Evolutionary conservation across 2,888 invertebrate genomes (phyloP), one percentile per base, ranked within the genome.

Genomic region (Drosophila siamana): DNA sequence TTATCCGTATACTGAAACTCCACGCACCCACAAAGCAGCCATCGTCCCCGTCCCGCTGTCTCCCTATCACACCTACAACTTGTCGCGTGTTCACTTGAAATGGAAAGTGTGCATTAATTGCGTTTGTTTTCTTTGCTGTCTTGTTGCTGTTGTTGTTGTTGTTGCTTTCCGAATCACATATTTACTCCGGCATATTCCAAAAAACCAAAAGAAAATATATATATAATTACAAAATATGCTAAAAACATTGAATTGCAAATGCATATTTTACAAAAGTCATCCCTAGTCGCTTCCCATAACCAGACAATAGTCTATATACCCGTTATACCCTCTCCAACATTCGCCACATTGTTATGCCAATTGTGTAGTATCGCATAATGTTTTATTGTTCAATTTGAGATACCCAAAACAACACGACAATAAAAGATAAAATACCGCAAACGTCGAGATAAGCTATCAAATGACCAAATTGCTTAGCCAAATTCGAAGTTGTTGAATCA

Each of bases 61-160:
- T 7, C 15, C 56, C n/a, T 43, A 24, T 24, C 30, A 50, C 40
- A 62, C 62, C 41, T 52, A 51, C 43, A 36, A 47, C 38, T 60
- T 87, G 85, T 82, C 86, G 86, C 86, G 80, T 87, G 81, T 54
- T 54, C 76, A 61, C 52, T 68, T 46, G 64, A 79, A 82, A 88
- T 83, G 83, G 86, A 88, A 82, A 88, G 82, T 82, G 51, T 67
- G 77, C 69, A 83, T 76, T 80, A 86, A 82, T 86, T 86, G 86
- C 66, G 54, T 76, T 82, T 85, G 66, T 76, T 82, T 81, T 66
- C 68, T 41, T 81, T 68, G 16, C 40, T 13, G 36, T 38, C 36
- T 15, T 38, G 22, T 38, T 38, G 24, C 9, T 47, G 7, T 19
- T 47, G 16, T 7, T 19, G 24, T 26, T 19, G 19, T 19, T 19